Conservation (phyloP, 2,888 invertebrate genomes). For the Sesia apiformis region DNA sequence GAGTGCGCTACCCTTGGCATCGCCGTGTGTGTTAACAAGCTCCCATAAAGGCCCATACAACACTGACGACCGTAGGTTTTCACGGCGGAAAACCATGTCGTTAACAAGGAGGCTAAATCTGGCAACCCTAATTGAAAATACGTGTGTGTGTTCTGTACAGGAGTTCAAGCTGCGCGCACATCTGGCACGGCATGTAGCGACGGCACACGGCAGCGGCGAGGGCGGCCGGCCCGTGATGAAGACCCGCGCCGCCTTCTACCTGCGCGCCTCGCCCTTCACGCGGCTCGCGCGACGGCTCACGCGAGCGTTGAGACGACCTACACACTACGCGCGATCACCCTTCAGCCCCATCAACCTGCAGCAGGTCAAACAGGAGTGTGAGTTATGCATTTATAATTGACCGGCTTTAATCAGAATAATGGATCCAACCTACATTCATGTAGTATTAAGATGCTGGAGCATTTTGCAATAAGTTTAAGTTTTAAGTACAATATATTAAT, state of each 20-base stretch:
- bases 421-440: too few relatives aligned
- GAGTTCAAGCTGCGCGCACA: conserved; percentile 97
- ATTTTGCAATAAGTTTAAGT: too few relatives aligned
- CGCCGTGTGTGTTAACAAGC: not conserved
- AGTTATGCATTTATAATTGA: conserved; percentile 26
- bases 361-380: conserved; percentile 92
- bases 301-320: conserved; percentile 84
- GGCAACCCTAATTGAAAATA: not conserved
- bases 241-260: conserved; percentile 96
- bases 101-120: too few relatives aligned
- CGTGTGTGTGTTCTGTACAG: conserved; percentile 24
- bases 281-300: conserved; percentile 91
- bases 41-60: too few relatives aligned
- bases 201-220: conserved; percentile 85
- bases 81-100: too few relatives aligned
- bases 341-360: conserved; percentile 84
- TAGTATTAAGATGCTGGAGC: too few relatives aligned
- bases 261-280: conserved; percentile 93
- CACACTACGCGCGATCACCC: conserved; percentile 92
- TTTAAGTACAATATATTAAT: too few relatives aligned
- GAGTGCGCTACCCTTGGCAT: not conserved
- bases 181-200: conserved; percentile 93
- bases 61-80: too few relatives aligned
- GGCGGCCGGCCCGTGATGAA: conserved; percentile 94
- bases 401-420: too few relatives aligned